Evolutionary conservation across 2,888 invertebrate genomes (phyloP), one percentile per base, ranked within the genome.

Genomic region (Argynnis bischoffii): DNA sequence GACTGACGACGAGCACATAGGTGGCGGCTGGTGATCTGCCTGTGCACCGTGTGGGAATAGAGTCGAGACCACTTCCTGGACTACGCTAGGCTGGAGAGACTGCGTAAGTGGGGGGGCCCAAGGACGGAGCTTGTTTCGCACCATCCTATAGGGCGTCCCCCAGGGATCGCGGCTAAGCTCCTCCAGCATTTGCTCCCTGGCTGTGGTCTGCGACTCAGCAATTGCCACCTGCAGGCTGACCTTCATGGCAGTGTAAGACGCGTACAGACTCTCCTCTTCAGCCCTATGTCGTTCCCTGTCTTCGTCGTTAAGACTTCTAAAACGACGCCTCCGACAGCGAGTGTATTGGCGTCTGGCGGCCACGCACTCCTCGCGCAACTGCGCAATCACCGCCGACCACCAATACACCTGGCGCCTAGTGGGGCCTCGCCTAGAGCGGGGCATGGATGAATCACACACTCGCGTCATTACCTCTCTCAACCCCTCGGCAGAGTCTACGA

Each of bases 131-230:
- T 73, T 71, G 6, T 56, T 35, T 47, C 70, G 63, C n/a, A 71
- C 64, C 47, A 11, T 16, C 26, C 55, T 53, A 26, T 73, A 73
- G 15, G 68, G 71, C 46, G 57, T 63, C 15, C 73, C 73, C 66
- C 66, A 69, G 21, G 72, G 67, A 50, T 69, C 67, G 6, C 21
- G 21, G 21, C 15, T n/a, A 3, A 48, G 14, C n/a, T n/a, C 48
- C 1, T 14, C 57, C 16, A 31, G 69, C 55, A 1, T 21, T n/a
- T n/a, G 21, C 21, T 21, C 21, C 21, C 21, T 21, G 67, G 51
- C 8, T 0, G 13, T 54, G 18, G 54, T 15, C 21, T 21, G 11
- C 54, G 54, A 54, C 26, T 6, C 14, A 1, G 14, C 26, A 21
- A 54, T 54, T 14, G 14, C 54, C 14, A 14, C 26, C 26, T 54